Evolutionary conservation across 2,113 vertebrate genomes (phyloP).

Genomic region (Columba janthina): DNA sequence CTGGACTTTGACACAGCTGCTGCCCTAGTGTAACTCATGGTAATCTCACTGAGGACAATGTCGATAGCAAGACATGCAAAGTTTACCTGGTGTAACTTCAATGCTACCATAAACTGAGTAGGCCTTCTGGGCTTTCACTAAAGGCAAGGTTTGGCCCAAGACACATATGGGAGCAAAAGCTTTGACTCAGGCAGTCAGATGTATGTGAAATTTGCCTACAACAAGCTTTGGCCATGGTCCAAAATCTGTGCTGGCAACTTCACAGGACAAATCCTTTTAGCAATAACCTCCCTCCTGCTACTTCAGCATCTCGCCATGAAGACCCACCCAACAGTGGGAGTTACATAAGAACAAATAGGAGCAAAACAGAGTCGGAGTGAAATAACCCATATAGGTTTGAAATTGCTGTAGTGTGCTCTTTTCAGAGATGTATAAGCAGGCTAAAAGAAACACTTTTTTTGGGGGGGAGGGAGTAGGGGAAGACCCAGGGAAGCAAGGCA

Average conservation of each 20-base stretch:
- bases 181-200: background rate
- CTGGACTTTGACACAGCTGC: accelerated
- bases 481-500: background rate
- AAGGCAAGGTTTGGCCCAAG: background rate
- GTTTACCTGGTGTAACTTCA: background rate
- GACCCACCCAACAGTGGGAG: background rate
- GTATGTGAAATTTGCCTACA: background rate
- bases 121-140: background rate
- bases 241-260: background rate
- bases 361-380: background rate
- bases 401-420: background rate
- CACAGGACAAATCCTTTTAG: background rate
- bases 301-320: background rate
- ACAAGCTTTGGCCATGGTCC: background rate
- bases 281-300: background rate
- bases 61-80: background rate
- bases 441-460: background rate
- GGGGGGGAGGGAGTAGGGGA: too few relatives aligned
- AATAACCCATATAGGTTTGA: background rate
- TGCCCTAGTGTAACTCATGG: background rate
- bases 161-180: background rate
- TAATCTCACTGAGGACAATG: accelerated
- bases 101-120: background rate
- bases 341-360: background rate
- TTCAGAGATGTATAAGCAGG: background rate